Conservation (phyloP, 1,140 invertebrate species). For the Pectinophora gossypiella region DNA sequence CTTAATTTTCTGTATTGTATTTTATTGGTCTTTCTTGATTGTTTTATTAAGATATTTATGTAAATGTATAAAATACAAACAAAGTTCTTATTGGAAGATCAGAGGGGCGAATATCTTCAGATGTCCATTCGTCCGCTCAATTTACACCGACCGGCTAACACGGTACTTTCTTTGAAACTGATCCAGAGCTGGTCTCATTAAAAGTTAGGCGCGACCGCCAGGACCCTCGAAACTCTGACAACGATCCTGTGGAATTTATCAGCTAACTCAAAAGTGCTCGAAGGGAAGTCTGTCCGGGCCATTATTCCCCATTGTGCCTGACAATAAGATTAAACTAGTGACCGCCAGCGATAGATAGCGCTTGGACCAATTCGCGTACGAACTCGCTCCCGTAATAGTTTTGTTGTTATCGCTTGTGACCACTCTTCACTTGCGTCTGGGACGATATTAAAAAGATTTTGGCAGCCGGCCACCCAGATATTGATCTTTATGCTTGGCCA, state of each 20-base stretch:
- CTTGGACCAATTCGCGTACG: slow-evolving; percentile 53
- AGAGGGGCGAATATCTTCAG: neutral
- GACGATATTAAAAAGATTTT: slow-evolving; percentile 74
- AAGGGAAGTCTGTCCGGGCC: slow-evolving; percentile 39
- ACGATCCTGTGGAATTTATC: slow-evolving; percentile 39
- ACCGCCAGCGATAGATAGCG: slow-evolving; percentile 42
- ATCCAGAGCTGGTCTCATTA: slow-evolving; percentile 50
- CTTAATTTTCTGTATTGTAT: neutral
- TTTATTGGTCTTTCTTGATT: no score
- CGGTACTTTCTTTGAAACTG: slow-evolving; percentile 34
- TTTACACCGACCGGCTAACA: slow-evolving; percentile 30
- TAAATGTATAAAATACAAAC: neutral
- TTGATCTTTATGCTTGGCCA: slow-evolving; percentile 71
- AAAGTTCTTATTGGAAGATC: neutral
- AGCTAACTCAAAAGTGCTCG: slow-evolving; percentile 49
- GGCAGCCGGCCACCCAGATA: slow-evolving; percentile 67
- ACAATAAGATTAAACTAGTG: slow-evolving; percentile 64
- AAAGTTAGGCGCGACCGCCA: slow-evolving; percentile 46
- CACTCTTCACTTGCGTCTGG: slow-evolving; percentile 61
- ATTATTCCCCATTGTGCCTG: slow-evolving; percentile 61
- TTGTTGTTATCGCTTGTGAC: slow-evolving; percentile 67
- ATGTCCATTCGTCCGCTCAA: slow-evolving; percentile 15
- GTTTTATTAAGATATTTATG: neutral
- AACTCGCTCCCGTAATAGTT: slow-evolving; percentile 61
- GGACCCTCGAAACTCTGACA: slow-evolving; percentile 36